Conservation (phyloP, 2,113 vertebrate genomes). For the Anguilla rostrata region DNA sequence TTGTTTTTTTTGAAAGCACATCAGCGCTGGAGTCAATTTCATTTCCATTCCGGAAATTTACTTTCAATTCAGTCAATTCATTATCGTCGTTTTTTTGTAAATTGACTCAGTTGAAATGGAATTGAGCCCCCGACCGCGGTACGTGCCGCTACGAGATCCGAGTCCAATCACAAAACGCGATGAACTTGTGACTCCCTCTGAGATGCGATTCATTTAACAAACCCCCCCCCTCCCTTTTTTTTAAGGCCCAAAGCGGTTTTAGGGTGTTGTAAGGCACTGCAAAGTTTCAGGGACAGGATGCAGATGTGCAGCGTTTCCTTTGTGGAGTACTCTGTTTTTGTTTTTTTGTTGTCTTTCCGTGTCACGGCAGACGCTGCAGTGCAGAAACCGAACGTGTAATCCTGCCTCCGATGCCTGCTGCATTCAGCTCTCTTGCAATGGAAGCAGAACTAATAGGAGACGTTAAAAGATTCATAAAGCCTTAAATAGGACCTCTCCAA, state of each 20-base stretch:
- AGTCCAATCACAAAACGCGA: not conserved
- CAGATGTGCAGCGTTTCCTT: not conserved
- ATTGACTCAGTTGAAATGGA: not conserved
- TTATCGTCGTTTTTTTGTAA: not conserved
- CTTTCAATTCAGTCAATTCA: not conserved
- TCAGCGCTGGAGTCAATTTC: too few relatives aligned
- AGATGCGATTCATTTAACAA: not conserved
- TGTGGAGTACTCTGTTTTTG: not conserved
- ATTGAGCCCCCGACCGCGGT: not conserved
- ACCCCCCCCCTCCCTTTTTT: not conserved
- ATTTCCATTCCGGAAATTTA: not conserved
- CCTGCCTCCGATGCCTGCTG: not conserved
- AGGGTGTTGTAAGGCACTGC: not conserved
- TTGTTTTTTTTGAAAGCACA: not conserved
- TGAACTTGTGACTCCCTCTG: not conserved
- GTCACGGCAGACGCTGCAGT: not conserved
- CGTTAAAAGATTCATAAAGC: conserved; percentile 1
- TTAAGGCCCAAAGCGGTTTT: not conserved
- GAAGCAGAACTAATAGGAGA: not conserved
- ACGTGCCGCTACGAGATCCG: not conserved
- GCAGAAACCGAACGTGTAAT: not conserved
- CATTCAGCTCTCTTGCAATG: not conserved
- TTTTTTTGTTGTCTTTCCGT: not conserved
- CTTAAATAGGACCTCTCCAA: not conserved
- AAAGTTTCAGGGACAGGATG: not conserved